Percentiles rank a stretch among this genome's conserved stretches.
Conservation (phyloP, 1,140 invertebrate genomes). For the Vanessa atalanta region DNA sequence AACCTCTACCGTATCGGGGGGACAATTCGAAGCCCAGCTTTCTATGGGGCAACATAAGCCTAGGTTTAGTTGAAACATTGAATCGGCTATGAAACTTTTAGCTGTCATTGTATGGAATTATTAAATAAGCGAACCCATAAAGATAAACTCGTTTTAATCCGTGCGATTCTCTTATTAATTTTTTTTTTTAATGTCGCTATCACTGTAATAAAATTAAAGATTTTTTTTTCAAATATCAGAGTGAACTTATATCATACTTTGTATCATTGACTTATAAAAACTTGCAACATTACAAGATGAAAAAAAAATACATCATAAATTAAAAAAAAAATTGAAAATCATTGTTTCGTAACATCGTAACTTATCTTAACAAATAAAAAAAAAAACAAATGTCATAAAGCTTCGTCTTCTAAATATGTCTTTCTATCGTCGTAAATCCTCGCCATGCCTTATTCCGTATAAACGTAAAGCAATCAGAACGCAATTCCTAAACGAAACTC, state of each 20-base stretch:
- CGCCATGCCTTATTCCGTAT: not conserved
- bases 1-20: not conserved
- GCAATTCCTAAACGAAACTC: not conserved
- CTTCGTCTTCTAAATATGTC: no score
- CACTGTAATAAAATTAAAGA: not conserved
- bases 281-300: not conserved
- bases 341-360: not conserved
- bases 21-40: conserved; percentile 5
- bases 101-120: not conserved
- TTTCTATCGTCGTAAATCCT: no score
- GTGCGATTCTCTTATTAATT: no score
- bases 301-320: not conserved
- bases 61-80: conserved; percentile 6
- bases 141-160: not conserved
- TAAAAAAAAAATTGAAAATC: no score
- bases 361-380: not conserved
- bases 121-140: not conserved
- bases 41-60: conserved; percentile 1
- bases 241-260: not conserved
- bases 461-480: not conserved
- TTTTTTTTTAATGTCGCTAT: no score
- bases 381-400: not conserved
- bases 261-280: no score
- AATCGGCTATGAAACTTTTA: conserved; percentile 10
- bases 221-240: not conserved